These are phyloP conservation scores for Lacerta bilineata DNA, from an alignment of 2,797 vertebrate species.

Conservation along the genomic window DNA sequence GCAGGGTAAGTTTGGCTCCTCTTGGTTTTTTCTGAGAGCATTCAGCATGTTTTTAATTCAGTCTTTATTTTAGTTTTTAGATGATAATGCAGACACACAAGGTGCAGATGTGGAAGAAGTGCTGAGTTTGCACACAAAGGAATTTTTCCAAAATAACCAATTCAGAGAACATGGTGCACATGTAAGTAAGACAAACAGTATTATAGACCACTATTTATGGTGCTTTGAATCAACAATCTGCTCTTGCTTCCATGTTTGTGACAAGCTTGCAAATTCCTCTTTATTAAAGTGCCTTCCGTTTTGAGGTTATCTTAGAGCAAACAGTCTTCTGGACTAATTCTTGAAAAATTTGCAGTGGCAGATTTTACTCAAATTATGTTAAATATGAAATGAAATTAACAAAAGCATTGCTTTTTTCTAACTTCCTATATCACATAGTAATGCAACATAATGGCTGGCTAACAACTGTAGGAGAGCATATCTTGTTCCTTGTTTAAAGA, in stretches of 20 bases:
- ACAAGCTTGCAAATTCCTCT: neutral
- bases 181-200: slow-evolving; percentile 74
- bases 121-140: slow-evolving; percentile 75
- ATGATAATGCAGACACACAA: slow-evolving; percentile 77
- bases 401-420: no score
- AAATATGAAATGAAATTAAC: neutral
- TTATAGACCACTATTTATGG: neutral
- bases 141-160: slow-evolving; percentile 76
- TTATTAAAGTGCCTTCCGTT: neutral
- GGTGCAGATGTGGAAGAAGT: slow-evolving; percentile 83
- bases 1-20: slow-evolving; percentile 78
- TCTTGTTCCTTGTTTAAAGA: neutral
- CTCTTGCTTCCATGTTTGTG: neutral
- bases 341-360: neutral
- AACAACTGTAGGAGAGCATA: neutral
- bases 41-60: neutral
- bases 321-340: neutral
- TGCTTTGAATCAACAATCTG: neutral
- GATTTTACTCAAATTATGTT: neutral
- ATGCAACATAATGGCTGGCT: neutral
- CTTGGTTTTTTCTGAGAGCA: rapidly evolving
- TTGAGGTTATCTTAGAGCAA: neutral
- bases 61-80: slow-evolving; percentile 80
- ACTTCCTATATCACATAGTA: neutral
- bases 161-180: slow-evolving; percentile 64